Evolutionary conservation across 2,888 invertebrate genomes (phyloP).

Genomic region (Caenorhabditis sp.): DNA sequence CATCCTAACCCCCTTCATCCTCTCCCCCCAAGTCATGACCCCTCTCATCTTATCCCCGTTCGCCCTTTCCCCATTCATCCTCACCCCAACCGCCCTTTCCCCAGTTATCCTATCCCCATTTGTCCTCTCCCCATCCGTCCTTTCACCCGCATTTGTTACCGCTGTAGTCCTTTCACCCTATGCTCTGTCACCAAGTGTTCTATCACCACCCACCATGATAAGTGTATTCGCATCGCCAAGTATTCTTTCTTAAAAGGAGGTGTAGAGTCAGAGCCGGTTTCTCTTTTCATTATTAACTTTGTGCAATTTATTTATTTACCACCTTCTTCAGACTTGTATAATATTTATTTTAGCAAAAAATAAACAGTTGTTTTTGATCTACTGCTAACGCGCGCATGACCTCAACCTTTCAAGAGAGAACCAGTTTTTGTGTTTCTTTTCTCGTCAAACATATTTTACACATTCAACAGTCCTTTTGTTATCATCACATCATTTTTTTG

Average conservation of each 20-base stretch:
- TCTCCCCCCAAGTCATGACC: slow-evolving; percentile 57
- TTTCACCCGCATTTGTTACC: slow-evolving; percentile 54
- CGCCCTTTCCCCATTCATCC: slow-evolving; percentile 37
- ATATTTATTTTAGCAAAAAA: not conserved
- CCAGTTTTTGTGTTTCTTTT: not conserved
- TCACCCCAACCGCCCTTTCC: slow-evolving; percentile 41
- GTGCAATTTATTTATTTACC: not conserved
- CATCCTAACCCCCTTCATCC: slow-evolving; percentile 42
- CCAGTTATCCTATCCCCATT: slow-evolving; percentile 41
- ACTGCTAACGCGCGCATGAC: not conserved
- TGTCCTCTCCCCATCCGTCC: slow-evolving; percentile 53
- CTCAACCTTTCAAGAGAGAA: not conserved
- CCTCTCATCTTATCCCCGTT: slow-evolving; percentile 59
- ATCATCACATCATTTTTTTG: too few relatives aligned
- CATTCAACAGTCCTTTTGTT: not conserved
- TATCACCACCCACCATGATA: slow-evolving; percentile 35
- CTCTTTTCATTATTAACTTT: not conserved
- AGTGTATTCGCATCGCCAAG: slow-evolving; percentile 49
- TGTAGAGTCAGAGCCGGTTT: not conserved
- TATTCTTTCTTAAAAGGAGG: not conserved
- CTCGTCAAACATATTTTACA: not conserved
- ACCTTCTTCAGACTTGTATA: too few relatives aligned
- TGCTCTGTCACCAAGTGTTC: slow-evolving; percentile 46
- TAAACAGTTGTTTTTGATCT: not conserved
- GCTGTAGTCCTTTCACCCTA: slow-evolving; percentile 58